Evolutionary conservation across 1,140 invertebrate species (phyloP), one percentile per base, ranked within the genome.

Genomic region (Nymphalis io): DNA sequence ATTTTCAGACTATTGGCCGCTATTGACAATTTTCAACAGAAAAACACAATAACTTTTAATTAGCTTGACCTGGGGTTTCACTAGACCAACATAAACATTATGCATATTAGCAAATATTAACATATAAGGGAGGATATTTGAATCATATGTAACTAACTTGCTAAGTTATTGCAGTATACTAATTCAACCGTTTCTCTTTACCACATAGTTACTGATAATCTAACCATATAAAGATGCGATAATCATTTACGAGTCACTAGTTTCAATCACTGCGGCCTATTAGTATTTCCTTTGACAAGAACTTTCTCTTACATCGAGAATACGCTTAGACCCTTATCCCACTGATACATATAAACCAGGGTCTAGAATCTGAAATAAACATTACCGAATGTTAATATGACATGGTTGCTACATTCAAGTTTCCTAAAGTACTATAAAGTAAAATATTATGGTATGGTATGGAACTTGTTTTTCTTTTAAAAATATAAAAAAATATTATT

Each of bases 241-340:
- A 51, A 20, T 21, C 48, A 51, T 51, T 51, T 8, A 51, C 20
- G 18, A 6, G 18, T 51, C 20, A 20, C 16, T 21, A 13, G 18
- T 18, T 51, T 51, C 18, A 48, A 48, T 48, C 44, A 48, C 5
- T 48, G 1, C 20, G 10, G 18, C 48, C 48, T 18, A 51, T 51
- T 51, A 51, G 20, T 51, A 51, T 18, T 51, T 51, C 48, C 48
- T 21, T 8, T 51, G 6, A 1, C 12, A 20, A 48, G 44, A 48
- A 48, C 44, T 48, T 48, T 48, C 44, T 48, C 44, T 18, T n/a
- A 10, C n/a, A 16, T 16, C 44, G 8, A 42, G 11, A 48, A 10
- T 51, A 51, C 18, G 21, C 20, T 51, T 20, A 51, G 48, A 51
- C 42, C 40, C 40, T 42, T 42, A 42, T 48, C 46, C 16, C 48